Percentiles rank a stretch among this genome's conserved stretches.
phyloP scores from a whole-genome alignment of 2,888 invertebrate species.

The Glomeris marginata region DNA sequence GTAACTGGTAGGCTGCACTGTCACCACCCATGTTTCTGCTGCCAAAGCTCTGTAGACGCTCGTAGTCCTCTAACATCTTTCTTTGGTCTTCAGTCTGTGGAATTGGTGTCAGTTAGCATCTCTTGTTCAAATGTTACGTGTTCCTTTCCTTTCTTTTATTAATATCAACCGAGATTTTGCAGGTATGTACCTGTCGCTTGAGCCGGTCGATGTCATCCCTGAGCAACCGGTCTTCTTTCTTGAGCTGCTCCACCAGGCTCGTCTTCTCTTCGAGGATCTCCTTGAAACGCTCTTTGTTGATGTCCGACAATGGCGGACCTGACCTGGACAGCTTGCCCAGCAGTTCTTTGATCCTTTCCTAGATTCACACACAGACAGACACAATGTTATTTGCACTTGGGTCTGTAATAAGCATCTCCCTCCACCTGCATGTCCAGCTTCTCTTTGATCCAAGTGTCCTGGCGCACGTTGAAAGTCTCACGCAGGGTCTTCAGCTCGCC shows the following conservation, averaged over 20 bases:
- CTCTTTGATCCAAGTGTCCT: constrained; percentile 56
- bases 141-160: too few species aligned
- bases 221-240: constrained; percentile 48
- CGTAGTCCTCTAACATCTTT: constrained; percentile 62
- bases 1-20: constrained; percentile 54
- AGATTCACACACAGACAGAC: too few species aligned
- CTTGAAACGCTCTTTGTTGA: constrained; percentile 52
- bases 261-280: constrained; percentile 57
- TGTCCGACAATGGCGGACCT: constrained; percentile 37
- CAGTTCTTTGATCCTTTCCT: constrained; percentile 36
- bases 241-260: constrained; percentile 51
- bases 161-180: background rate
- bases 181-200: constrained; percentile 15
- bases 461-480: constrained; percentile 46
- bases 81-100: constrained; percentile 57
- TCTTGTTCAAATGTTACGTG: too few species aligned
- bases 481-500: constrained; percentile 47
- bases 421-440: constrained; percentile 51
- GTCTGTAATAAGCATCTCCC: too few species aligned
- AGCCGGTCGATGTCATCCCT: constrained; percentile 48
- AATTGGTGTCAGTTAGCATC: constrained; percentile 1
- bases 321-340: constrained; percentile 23
- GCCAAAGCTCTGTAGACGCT: constrained; percentile 63
- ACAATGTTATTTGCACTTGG: too few species aligned
- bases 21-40: constrained; percentile 53